Conservation (phyloP, 2,797 vertebrate genomes). For the Taeniopygia guttata region DNA sequence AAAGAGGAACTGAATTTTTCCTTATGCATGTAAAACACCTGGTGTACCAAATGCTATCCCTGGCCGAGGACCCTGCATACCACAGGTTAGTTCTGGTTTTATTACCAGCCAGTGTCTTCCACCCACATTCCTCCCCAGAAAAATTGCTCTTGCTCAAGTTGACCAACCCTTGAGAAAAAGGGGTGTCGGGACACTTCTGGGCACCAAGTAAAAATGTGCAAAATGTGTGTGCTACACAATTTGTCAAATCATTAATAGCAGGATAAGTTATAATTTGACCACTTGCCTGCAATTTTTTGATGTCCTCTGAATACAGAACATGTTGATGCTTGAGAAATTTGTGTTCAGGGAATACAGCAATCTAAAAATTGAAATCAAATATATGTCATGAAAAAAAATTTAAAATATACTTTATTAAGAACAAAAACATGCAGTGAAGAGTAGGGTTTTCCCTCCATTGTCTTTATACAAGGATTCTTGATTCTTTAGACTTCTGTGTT, state of each 20-base stretch:
- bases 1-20: background rate
- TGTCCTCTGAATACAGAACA: background rate
- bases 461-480: background rate
- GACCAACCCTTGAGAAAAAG: background rate
- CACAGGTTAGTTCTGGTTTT: background rate
- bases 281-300: background rate
- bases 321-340: background rate
- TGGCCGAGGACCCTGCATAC: background rate
- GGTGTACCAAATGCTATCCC: background rate
- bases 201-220: background rate
- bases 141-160: background rate
- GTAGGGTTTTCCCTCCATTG: background rate
- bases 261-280: background rate
- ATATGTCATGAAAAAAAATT: background rate
- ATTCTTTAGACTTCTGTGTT: background rate
- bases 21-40: fast-evolving
- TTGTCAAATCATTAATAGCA: background rate
- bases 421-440: background rate
- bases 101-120: background rate
- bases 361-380: background rate
- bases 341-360: background rate
- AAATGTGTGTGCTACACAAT: background rate
- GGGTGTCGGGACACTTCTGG: background rate
- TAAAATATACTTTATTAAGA: background rate
- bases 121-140: background rate